phyloP scores from a whole-genome alignment of 2,797 vertebrate genomes.

The Pempheris klunzingeri region DNA sequence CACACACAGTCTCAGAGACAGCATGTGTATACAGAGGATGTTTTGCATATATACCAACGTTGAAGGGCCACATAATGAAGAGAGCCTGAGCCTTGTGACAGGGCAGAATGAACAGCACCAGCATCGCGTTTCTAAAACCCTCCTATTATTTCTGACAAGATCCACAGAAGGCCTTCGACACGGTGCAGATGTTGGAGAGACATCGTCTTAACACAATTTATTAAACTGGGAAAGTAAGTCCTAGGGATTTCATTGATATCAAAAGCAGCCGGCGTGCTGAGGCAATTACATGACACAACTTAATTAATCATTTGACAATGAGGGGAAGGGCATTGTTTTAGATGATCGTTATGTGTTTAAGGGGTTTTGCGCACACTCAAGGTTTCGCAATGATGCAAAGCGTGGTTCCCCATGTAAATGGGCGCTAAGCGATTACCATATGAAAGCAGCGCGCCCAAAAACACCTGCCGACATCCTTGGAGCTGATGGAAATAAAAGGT shows the following conservation, averaged over 20 bases:
- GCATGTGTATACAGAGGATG: constrained; percentile 54
- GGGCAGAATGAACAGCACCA: constrained; percentile 64
- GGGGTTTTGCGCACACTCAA: constrained; percentile 79
- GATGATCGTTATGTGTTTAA: constrained; percentile 81
- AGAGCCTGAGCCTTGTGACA: constrained; percentile 70
- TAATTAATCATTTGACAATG: constrained; percentile 87
- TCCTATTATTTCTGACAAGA: constrained; percentile 64
- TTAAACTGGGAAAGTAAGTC: constrained; percentile 66
- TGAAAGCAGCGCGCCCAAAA: constrained; percentile 79
- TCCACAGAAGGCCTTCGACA: constrained; percentile 46
- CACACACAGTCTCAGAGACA: constrained; percentile 53
- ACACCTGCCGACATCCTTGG: constrained; percentile 87
- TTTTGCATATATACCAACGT: constrained; percentile 76
- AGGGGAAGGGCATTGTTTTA: constrained; percentile 86
- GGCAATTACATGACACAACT: constrained; percentile 83
- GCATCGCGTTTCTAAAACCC: constrained; percentile 54
- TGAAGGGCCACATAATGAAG: constrained; percentile 80
- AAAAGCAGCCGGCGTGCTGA: constrained; percentile 74
- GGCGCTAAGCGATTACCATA: constrained; percentile 82
- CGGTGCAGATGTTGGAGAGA: constrained; percentile 46
- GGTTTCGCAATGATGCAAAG: constrained; percentile 81
- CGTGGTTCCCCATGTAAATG: constrained; percentile 79
- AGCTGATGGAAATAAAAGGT: constrained; percentile 84
- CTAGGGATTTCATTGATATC: constrained; percentile 72
- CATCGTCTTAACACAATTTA: constrained; percentile 57